A percentile compares a stretch with the other conserved stretches of the same genome.
Conservation (phyloP, 2,888 invertebrate species). For the Baronia brevicornis region DNA sequence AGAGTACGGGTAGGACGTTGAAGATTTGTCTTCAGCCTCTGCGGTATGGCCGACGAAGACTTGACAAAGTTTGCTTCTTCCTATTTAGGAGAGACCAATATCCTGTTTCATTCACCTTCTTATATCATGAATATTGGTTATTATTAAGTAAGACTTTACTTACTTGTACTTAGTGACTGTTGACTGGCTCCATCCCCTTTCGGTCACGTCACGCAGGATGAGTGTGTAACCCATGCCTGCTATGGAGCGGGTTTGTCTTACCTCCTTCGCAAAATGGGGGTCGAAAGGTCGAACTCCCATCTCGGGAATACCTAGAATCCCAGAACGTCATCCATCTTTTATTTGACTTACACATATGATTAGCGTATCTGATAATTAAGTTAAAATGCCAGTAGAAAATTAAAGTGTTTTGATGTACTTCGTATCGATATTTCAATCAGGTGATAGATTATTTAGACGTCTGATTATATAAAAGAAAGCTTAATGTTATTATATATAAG, state of each 20-base stretch:
- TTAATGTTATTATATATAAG: conserved; percentile 1
- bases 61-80: no score
- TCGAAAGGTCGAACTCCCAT: conserved; percentile 85
- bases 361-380: neutral
- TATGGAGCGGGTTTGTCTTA: conserved; percentile 78
- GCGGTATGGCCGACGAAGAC: no score
- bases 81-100: no score
- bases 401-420: no score
- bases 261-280: conserved; percentile 82
- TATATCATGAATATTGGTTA: neutral
- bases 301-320: conserved; percentile 78
- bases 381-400: neutral
- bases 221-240: conserved; percentile 81
- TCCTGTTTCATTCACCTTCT: no score
- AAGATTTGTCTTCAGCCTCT: no score
- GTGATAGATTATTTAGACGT: no score
- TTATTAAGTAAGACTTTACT: conserved; percentile 7
- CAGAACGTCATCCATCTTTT: neutral
- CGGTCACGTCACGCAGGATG: conserved; percentile 82
- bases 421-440: no score
- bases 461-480: neutral
- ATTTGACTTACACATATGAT: neutral
- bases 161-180: conserved; percentile 85
- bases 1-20: no score
- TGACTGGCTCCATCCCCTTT: conserved; percentile 85